A percentile compares a stretch with the other conserved stretches of the same genome.
Conservation (phyloP, 2,113 vertebrate genomes). For the Tyto alba region DNA sequence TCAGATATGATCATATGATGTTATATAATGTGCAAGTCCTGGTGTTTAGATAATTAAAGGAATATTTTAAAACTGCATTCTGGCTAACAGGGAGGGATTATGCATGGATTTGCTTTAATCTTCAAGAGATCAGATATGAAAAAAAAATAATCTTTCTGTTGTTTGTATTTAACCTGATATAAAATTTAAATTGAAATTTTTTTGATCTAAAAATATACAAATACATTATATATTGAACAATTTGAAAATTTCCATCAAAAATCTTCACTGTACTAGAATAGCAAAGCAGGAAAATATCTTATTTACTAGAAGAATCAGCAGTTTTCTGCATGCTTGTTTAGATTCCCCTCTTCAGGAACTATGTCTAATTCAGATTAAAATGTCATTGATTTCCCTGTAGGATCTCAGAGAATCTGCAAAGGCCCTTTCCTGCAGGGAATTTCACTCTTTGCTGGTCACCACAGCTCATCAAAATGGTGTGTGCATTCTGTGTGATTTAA, state of each 20-base stretch:
- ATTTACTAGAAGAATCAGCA: constrained; percentile 2
- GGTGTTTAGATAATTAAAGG: constrained; percentile 46
- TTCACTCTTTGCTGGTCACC: constrained; percentile 12
- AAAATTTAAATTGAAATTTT: background rate
- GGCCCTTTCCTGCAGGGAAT: background rate
- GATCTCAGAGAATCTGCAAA: background rate
- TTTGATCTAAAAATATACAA: background rate
- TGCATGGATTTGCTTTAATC: constrained; percentile 55
- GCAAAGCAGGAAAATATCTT: background rate
- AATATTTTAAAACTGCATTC: constrained; percentile 44
- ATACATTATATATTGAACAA: background rate
- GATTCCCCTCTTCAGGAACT: background rate
- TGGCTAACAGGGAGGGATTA: constrained; percentile 37
- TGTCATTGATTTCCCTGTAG: constrained; percentile 46
- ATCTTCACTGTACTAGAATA: background rate
- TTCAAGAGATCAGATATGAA: constrained; percentile 50
- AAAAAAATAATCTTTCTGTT: constrained; percentile 25
- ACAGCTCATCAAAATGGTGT: background rate
- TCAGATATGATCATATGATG: constrained; percentile 20
- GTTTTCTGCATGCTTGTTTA: background rate
- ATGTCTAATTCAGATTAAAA: constrained; percentile 53
- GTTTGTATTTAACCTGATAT: constrained; percentile 37
- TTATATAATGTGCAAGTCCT: constrained; percentile 10
- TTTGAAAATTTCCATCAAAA: background rate
- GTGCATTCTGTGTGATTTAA: background rate